phyloP scores from a whole-genome alignment of 2,797 vertebrate genomes.

The Artibeus lituratus region DNA sequence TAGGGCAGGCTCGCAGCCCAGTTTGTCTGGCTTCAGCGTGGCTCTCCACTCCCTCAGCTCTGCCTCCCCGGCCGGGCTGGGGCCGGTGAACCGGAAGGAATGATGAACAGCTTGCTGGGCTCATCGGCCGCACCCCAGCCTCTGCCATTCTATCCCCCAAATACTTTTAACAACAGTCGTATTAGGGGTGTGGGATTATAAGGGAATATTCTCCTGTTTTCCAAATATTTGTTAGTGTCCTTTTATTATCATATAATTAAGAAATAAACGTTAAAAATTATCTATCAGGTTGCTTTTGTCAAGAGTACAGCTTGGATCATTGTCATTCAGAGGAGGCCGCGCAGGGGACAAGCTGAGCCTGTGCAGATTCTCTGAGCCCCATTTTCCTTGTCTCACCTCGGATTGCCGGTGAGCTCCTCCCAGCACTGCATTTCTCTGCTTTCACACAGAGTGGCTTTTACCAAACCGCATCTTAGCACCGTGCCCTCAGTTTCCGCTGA shows the following conservation, averaged over 20 bases:
- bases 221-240: neutral
- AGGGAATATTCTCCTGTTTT: neutral
- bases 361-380: neutral
- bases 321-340: neutral
- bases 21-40: neutral
- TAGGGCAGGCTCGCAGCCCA: neutral
- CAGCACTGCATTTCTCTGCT: neutral
- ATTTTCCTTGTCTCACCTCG: neutral
- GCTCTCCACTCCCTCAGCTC: neutral
- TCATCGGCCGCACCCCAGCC: neutral
- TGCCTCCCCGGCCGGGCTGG: neutral
- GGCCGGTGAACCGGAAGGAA: neutral
- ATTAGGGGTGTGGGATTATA: neutral
- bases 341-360: neutral
- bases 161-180: neutral
- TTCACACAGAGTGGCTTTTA: neutral
- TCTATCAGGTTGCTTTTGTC: neutral
- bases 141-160: neutral
- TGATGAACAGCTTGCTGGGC: neutral
- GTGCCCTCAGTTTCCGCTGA: neutral
- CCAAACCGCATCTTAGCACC: neutral
- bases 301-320: neutral
- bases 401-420: neutral
- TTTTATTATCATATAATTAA: constrained; percentile 5
- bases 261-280: constrained; percentile 15